These are phyloP conservation scores for Calyptommatus sinebrachiatus DNA, from an alignment of 2,113 vertebrate species.

Conservation along the genomic window DNA sequence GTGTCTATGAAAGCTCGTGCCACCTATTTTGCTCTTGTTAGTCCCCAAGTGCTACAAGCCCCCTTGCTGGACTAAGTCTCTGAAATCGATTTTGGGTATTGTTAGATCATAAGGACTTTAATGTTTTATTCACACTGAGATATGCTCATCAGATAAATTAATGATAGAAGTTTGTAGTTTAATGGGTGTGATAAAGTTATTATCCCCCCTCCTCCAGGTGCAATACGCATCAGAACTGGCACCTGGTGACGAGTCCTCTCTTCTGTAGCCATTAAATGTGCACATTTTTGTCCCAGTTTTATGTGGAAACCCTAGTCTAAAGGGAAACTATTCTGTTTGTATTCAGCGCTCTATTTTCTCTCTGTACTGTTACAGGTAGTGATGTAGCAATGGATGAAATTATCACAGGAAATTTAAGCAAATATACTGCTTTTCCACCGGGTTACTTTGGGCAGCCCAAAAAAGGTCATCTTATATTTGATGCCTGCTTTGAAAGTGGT, in stretches of 20 bases:
- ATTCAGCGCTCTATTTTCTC: neutral
- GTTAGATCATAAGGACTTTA: neutral
- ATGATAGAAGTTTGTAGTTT: neutral
- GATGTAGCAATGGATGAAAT: conserved; percentile 84
- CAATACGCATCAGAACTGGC: neutral
- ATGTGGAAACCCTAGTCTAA: no score
- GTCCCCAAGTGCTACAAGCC: neutral
- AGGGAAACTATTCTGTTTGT: neutral
- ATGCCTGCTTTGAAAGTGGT: conserved; percentile 98
- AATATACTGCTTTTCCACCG: conserved; percentile 79
- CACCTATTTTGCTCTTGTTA: no score
- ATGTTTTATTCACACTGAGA: neutral
- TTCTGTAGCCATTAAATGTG: neutral
- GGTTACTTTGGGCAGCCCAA: conserved; percentile 81
- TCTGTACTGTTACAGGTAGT: conserved; percentile 70
- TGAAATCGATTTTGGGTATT: neutral
- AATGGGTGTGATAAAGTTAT: neutral
- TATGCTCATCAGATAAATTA: neutral
- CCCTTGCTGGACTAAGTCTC: no score
- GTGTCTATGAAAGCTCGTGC: no score
- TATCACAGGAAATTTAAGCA: conserved; percentile 92
- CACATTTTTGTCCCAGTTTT: no score
- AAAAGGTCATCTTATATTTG: conserved; percentile 93
- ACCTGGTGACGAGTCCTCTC: neutral
- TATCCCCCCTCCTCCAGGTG: no score